Conservation (phyloP, 2,113 vertebrate species). For the Hiodon tergisus region DNA sequence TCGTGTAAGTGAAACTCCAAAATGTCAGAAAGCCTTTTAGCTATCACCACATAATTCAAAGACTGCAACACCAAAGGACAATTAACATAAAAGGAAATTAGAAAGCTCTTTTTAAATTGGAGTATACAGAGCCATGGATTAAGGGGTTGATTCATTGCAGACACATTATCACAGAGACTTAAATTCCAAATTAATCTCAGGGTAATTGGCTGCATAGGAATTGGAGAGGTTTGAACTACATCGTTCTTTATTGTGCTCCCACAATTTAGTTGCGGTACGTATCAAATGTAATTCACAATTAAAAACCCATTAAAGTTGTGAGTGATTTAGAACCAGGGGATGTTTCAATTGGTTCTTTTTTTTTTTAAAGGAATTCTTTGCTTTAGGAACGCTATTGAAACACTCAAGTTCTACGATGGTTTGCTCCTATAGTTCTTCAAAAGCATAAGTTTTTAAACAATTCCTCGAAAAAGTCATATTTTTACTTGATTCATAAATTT, state of each 20-base stretch:
- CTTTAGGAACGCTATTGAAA: too few species aligned
- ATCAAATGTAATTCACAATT: background rate
- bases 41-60: background rate
- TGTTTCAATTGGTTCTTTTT: background rate
- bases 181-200: slow-evolving; percentile 8
- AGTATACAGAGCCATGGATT: slow-evolving; percentile 5
- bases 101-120: background rate
- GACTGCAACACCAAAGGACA: background rate
- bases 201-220: slow-evolving; percentile 7
- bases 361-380: too few species aligned
- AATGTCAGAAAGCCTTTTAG: background rate
- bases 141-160: slow-evolving; percentile 3
- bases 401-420: too few species aligned
- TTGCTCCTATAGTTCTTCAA: too few species aligned
- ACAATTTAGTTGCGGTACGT: background rate
- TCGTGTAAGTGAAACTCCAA: background rate
- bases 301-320: slow-evolving; percentile 7
- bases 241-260: slow-evolving; percentile 3
- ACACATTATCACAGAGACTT: background rate
- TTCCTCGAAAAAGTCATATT: too few species aligned
- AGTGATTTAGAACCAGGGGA: background rate
- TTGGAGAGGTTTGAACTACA: background rate
- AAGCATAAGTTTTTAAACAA: too few species aligned
- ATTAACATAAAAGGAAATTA: slow-evolving; percentile 8
- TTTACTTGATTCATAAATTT: too few species aligned